Evolutionary conservation across 2,797 vertebrate genomes (phyloP).

Genomic region (Rhabdomys pumilio): DNA sequence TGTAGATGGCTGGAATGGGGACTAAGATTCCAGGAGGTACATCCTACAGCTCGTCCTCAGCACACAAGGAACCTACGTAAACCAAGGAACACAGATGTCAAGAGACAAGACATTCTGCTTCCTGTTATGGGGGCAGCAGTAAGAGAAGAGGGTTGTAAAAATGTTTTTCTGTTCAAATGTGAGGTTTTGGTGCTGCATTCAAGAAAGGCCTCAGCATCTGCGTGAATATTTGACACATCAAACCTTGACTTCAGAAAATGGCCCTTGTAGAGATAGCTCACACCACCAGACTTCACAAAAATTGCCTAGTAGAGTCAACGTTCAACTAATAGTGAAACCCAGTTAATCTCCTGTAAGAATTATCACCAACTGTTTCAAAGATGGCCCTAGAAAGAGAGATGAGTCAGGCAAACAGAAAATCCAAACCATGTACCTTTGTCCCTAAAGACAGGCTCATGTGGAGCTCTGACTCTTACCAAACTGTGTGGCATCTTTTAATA

Average conservation of each 20-base stretch:
- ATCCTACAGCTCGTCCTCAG: not conserved
- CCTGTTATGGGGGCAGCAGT: not conserved
- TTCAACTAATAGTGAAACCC: rapidly evolving
- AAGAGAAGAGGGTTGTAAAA: not conserved
- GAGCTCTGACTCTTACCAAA: not conserved
- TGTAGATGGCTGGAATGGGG: not conserved
- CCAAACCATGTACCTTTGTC: not conserved
- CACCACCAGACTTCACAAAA: slow-evolving; percentile 22
- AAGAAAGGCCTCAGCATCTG: not conserved
- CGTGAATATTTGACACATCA: not conserved
- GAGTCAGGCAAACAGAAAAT: not conserved
- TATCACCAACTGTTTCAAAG: not conserved
- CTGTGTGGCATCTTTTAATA: not conserved
- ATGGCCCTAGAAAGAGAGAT: not conserved
- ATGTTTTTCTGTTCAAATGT: slow-evolving; percentile 65
- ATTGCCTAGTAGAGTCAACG: not conserved
- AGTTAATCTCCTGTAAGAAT: not conserved
- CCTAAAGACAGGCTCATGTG: not conserved
- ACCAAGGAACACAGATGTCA: not conserved
- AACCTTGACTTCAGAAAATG: slow-evolving; percentile 52
- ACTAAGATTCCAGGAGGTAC: not conserved
- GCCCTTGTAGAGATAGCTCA: slow-evolving; percentile 10
- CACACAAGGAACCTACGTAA: not conserved
- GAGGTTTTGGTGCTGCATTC: slow-evolving; percentile 44
- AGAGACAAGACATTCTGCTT: not conserved